Percentiles rank a stretch among this genome's conserved stretches.
Conservation (phyloP, 2,797 vertebrate genomes). For the Pangasius sanitwongsei region DNA sequence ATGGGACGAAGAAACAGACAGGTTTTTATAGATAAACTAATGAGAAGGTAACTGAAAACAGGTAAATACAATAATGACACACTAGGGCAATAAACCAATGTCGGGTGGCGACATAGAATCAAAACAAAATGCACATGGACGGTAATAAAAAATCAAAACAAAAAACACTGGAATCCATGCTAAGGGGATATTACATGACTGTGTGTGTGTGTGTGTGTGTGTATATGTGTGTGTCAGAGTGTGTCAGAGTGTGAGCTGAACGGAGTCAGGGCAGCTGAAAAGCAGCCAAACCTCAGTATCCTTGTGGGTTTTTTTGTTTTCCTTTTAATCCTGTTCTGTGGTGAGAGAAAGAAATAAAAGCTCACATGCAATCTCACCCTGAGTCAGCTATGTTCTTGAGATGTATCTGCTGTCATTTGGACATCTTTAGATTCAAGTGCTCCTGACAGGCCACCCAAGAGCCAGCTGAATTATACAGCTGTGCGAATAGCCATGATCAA, state of each 20-base stretch:
- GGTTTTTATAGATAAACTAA: background rate
- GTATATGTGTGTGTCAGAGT: no score
- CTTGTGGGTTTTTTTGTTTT: no score
- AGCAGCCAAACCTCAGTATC: background rate
- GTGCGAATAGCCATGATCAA: background rate
- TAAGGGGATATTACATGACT: background rate
- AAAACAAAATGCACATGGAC: background rate
- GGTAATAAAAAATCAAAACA: background rate
- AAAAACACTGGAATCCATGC: no score
- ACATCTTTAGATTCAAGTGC: background rate
- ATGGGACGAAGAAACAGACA: no score
- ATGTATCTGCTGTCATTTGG: background rate
- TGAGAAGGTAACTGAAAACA: background rate
- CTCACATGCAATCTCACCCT: background rate
- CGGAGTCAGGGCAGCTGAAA: background rate
- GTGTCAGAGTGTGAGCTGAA: background rate
- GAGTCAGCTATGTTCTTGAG: background rate
- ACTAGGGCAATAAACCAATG: background rate
- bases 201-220: background rate
- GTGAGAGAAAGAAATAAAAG: background rate
- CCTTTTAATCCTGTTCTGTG: background rate
- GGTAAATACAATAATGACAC: background rate
- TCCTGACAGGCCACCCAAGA: constrained; percentile 3
- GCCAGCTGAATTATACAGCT: background rate
- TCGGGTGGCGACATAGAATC: background rate